Evolutionary conservation across 2,797 vertebrate species (phyloP).

Genomic region (Enteromius argenteus): DNA sequence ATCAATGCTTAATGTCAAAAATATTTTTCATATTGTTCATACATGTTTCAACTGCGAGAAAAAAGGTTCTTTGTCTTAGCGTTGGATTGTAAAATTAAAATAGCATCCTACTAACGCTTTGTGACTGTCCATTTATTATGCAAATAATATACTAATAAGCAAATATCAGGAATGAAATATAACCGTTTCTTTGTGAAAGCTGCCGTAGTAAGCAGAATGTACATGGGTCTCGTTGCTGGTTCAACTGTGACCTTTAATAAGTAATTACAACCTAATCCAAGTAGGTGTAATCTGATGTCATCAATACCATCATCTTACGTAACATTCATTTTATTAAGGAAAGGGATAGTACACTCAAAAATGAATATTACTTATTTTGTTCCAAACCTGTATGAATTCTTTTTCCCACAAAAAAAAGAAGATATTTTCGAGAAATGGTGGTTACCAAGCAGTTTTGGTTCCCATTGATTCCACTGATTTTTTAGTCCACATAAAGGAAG

Average conservation of each 20-base stretch:
- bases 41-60: background rate
- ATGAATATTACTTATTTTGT: background rate
- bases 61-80: background rate
- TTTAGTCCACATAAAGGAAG: background rate
- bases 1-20: background rate
- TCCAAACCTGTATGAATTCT: background rate
- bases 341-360: background rate
- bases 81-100: slow-evolving; percentile 4
- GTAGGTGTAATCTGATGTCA: background rate
- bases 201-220: background rate
- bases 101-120: background rate
- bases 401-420: background rate
- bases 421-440: background rate
- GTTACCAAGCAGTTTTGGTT: background rate
- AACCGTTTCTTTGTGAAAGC: background rate
- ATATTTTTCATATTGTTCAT: background rate
- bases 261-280: slow-evolving; percentile 31
- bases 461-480: background rate
- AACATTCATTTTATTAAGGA: background rate
- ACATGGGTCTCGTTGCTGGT: background rate
- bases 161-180: too few relatives aligned
- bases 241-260: slow-evolving; percentile 5
- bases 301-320: slow-evolving; percentile 2
- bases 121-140: background rate
- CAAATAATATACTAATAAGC: slow-evolving; percentile 13